Conservation (phyloP, 1,140 invertebrate species). For the Conus ventricosus region DNA sequence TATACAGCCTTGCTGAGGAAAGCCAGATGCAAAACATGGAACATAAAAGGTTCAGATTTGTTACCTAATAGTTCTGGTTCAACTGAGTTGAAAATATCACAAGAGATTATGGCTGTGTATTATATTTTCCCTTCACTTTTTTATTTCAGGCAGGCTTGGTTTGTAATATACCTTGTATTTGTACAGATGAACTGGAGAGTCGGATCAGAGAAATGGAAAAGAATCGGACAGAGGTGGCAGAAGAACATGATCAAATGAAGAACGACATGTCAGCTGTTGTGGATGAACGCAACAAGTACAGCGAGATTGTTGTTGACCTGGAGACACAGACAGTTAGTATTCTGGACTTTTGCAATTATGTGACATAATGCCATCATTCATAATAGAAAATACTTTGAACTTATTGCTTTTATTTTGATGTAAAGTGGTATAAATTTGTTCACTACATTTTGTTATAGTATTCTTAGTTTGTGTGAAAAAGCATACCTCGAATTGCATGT, state of each 20-base stretch:
- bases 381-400: background rate
- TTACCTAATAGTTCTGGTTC: no score
- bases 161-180: background rate
- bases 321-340: conserved; percentile 38
- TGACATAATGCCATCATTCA: background rate
- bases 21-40: no score
- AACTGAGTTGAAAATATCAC: no score
- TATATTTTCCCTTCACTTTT: no score
- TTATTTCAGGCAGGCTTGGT: no score
- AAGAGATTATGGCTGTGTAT: no score
- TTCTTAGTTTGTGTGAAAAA: background rate
- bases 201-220: conserved; percentile 75
- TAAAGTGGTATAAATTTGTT: background rate
- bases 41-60: no score
- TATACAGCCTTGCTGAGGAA: no score
- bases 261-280: conserved; percentile 41
- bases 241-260: conserved; percentile 38
- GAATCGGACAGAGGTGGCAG: conserved; percentile 43
- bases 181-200: conserved; percentile 47
- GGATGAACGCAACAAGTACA: conserved; percentile 61
- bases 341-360: background rate
- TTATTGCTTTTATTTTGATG: background rate
- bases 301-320: conserved; percentile 56
- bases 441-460: background rate
- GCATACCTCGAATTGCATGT: no score